phyloP scores from a whole-genome alignment of 1,140 invertebrate genomes.

The Aradophagus sp. region DNA sequence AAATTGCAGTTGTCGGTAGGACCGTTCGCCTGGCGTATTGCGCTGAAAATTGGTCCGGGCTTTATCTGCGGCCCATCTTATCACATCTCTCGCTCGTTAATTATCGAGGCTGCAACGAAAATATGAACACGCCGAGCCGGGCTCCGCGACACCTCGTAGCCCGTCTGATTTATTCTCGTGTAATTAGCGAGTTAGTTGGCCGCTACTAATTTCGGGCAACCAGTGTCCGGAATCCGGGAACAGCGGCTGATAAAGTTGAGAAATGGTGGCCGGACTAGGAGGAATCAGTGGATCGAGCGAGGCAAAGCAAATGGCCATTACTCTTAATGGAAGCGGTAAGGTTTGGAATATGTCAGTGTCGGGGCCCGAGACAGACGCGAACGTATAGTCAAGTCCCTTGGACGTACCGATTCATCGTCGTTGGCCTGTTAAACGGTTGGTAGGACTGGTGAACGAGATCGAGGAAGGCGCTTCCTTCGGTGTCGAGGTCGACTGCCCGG shows the following conservation, averaged over 20 bases:
- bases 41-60: slow-evolving; percentile 10
- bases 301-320: slow-evolving; percentile 45
- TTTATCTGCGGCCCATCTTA: slow-evolving; percentile 35
- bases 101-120: slow-evolving; percentile 64
- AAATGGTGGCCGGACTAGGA: slow-evolving; percentile 34
- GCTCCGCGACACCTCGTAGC: slow-evolving; percentile 57
- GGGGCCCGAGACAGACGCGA: slow-evolving; percentile 40
- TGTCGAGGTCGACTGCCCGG: slow-evolving; percentile 59
- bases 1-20: slow-evolving; percentile 24
- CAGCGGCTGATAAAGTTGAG: slow-evolving; percentile 37
- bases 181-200: slow-evolving; percentile 42
- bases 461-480: slow-evolving; percentile 59
- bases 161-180: slow-evolving; percentile 22
- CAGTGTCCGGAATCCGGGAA: slow-evolving; percentile 30
- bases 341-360: slow-evolving; percentile 57
- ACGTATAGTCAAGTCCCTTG: slow-evolving; percentile 43
- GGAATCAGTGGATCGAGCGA: slow-evolving; percentile 34
- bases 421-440: slow-evolving; percentile 56
- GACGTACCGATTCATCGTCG: slow-evolving; percentile 54
- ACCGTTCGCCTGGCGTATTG: slow-evolving; percentile 13
- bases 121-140: too few species aligned
- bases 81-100: slow-evolving; percentile 61
- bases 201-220: slow-evolving; percentile 39
- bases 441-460: slow-evolving; percentile 58
- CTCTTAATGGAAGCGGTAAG: slow-evolving; percentile 54